Evolutionary conservation across 2,888 invertebrate genomes (phyloP), one percentile per base, ranked within the genome.

Genomic region (Hirudinaria manillensis): DNA sequence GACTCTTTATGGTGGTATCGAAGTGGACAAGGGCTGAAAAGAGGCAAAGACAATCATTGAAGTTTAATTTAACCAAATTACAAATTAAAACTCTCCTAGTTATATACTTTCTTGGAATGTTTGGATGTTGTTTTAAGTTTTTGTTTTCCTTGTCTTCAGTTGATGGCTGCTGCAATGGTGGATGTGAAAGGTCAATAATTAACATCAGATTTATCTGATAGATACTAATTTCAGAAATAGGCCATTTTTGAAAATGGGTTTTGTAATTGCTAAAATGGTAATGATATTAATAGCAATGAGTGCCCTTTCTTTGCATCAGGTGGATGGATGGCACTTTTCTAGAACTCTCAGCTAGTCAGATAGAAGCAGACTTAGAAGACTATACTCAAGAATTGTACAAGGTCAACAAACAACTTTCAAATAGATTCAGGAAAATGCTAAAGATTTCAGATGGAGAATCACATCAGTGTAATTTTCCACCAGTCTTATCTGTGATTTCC

Each of bases 321-420:
- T 96, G 94, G 93, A 90, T 93, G 89, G 93, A 95, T 84, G 96
- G 96, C 0, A 91, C 92, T 1, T 96, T 96, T 85, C 91, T 93
- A 83, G 92, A 92, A 82, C 87, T 95, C 78, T 90, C 92, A 81
- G 90, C 91, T 4, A 87, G 89, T 75, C 87, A 89, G 80, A 92
- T 95, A 74, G 95, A 95, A 84, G 87, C 87, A 75, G 91, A 91
- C 78, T 90, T 93, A 0, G 93, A 92, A 72, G 91, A 91, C 81
- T 92, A 83, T 80, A 82, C 78, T 80, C 91, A 92, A 80, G 92
- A 93, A 80, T 90, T 94, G 80, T 86, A 90, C 78, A 92, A 91
- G 84, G 89, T 89, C 19, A 91, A 92, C 79, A 94, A 94, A 84
- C 88, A 89, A 65, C 85, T 86, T 78, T 84, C 82, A 77, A 79